Percentiles rank a stretch among this genome's conserved stretches.
phyloP scores from a whole-genome alignment of 2,888 invertebrate species.

The Lepeophtheirus nordmannii region DNA sequence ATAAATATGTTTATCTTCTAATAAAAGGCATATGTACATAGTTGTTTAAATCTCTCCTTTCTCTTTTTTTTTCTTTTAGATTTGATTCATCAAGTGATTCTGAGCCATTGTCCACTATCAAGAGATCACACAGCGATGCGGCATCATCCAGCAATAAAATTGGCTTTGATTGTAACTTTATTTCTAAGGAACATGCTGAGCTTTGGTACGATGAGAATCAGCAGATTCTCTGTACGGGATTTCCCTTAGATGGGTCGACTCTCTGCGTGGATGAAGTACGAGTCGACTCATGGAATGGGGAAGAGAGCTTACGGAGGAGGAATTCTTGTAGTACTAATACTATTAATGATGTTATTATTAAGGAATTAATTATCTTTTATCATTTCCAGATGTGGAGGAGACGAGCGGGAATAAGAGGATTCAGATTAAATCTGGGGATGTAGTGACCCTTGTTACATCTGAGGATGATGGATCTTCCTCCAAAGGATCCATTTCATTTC shows the following conservation, averaged over 20 bases:
- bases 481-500: neutral
- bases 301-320: too few species aligned
- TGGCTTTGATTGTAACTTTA: neutral
- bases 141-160: neutral
- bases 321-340: too few species aligned
- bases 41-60: too few species aligned
- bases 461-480: neutral
- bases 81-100: conserved; percentile 2
- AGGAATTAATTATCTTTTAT: neutral
- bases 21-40: too few species aligned
- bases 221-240: neutral
- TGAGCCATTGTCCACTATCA: neutral
- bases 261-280: neutral
- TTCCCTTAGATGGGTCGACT: neutral
- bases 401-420: neutral
- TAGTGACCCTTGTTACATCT: neutral
- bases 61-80: neutral
- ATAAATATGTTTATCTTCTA: too few species aligned
- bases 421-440: neutral
- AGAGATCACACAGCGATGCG: neutral
- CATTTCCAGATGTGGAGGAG: neutral
- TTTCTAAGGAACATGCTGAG: neutral
- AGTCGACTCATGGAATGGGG: neutral
- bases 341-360: too few species aligned
- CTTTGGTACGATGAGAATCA: neutral